Evolutionary conservation across 2,888 invertebrate genomes (phyloP).

Genomic region (Drosophila maculinotata): DNA sequence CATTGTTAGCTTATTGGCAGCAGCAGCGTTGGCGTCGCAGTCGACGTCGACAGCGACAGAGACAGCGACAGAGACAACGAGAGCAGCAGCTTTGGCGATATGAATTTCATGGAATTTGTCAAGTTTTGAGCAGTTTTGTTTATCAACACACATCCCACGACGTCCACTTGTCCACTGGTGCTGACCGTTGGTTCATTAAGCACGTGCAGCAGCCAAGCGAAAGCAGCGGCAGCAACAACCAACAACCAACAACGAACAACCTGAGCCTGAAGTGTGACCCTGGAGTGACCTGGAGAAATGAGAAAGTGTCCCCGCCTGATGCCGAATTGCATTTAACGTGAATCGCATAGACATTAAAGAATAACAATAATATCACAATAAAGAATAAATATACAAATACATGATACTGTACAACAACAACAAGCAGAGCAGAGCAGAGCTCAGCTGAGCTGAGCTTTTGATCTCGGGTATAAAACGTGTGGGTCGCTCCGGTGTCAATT

Average conservation of each 20-base stretch:
- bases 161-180: conserved; percentile 21
- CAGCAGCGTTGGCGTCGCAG: conserved; percentile 1
- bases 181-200: conserved; percentile 12
- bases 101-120: conserved; percentile 61
- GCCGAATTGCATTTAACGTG: conserved; percentile 45
- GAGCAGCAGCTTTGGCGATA: conserved; percentile 37
- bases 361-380: conserved; percentile 1
- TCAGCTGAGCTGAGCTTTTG: conserved; percentile 31
- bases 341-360: conserved; percentile 27
- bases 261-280: conserved; percentile 28
- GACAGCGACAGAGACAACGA: too few relatives aligned
- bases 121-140: conserved; percentile 20
- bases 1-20: conserved; percentile 25
- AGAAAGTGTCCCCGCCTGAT: conserved; percentile 54
- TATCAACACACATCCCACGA: conserved; percentile 49
- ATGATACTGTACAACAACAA: background rate
- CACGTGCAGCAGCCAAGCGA: conserved; percentile 50
- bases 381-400: background rate
- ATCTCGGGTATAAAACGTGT: conserved; percentile 68
- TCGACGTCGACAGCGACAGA: background rate
- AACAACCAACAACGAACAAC: conserved; percentile 16
- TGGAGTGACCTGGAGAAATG: conserved; percentile 26
- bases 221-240: conserved; percentile 36
- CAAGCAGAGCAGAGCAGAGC: conserved; percentile 8
- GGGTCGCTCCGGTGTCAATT: conserved; percentile 57